Percentiles rank a stretch among this genome's conserved stretches.
Conservation (phyloP, 2,113 vertebrate species). For the Mesoclemmys tuberculata region DNA sequence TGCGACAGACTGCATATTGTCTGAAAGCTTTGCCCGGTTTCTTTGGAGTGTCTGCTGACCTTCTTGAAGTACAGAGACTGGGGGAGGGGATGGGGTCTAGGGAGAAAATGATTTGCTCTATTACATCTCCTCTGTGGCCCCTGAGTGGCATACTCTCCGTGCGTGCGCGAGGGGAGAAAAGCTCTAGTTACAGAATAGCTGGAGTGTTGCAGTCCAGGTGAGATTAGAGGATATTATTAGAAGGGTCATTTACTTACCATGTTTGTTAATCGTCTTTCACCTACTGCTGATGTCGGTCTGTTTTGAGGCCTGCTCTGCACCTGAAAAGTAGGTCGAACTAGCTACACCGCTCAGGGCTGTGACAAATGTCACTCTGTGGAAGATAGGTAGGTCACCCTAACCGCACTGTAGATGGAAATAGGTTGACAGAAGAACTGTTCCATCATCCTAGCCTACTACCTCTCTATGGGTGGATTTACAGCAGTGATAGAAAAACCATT, state of each 20-base stretch:
- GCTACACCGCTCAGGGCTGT: neutral
- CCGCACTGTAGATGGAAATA: neutral
- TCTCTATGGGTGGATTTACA: neutral
- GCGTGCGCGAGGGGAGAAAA: no score
- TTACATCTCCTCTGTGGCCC: constrained; percentile 13
- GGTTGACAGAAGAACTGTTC: neutral
- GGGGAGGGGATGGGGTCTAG: neutral
- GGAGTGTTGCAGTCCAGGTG: neutral
- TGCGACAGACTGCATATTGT: constrained; percentile 40
- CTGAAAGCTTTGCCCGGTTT: constrained; percentile 29
- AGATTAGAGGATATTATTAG: neutral
- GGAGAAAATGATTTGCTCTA: neutral
- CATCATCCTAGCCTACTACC: neutral
- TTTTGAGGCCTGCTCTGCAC: neutral
- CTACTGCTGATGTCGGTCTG: accelerated
- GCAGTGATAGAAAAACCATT: neutral
- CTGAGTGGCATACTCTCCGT: constrained; percentile 48
- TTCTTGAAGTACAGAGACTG: neutral
- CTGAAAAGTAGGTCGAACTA: neutral
- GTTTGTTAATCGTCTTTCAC: neutral
- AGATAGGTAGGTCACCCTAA: neutral
- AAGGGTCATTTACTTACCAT: neutral
- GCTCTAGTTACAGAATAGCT: neutral
- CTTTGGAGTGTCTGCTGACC: constrained; percentile 28
- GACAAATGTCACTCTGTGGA: neutral